Evolutionary conservation across 2,113 vertebrate species (phyloP).

Genomic region (Rhinogobius similis): DNA sequence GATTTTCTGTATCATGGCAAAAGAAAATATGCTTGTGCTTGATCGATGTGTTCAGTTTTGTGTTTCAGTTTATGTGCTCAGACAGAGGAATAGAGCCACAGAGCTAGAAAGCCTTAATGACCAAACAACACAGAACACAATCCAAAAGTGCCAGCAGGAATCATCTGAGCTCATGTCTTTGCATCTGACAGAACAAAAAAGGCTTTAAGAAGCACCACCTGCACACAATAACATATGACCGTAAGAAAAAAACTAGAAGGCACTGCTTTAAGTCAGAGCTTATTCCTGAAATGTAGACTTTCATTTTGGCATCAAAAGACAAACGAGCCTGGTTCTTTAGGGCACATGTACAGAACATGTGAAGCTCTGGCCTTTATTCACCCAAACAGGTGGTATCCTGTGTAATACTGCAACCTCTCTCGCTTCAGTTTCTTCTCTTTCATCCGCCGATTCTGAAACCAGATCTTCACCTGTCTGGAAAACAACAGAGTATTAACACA

Average conservation of each 20-base stretch:
- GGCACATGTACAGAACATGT: not conserved
- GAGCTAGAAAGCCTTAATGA: not conserved
- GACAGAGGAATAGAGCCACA: not conserved
- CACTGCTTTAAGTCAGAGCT: not conserved
- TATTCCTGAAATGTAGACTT: not conserved
- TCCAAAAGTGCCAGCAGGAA: not conserved
- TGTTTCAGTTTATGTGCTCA: not conserved
- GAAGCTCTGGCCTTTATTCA: not conserved
- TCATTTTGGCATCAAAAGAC: not conserved
- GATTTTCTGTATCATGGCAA: slow-evolving; percentile 3
- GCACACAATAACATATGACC: not conserved
- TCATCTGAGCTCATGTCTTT: not conserved
- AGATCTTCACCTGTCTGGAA: slow-evolving; percentile 90
- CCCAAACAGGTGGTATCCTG: slow-evolving; percentile 81
- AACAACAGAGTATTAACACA: not conserved
- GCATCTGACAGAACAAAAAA: too few relatives aligned
- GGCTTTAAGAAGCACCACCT: not conserved
- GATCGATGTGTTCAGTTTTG: not conserved
- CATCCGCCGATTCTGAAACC: slow-evolving; percentile 96
- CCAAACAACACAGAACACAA: not conserved
- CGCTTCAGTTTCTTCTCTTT: slow-evolving; percentile 96
- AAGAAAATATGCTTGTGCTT: not conserved
- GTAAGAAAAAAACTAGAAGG: not conserved
- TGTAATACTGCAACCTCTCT: slow-evolving; percentile 89
- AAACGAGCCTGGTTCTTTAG: not conserved